Evolutionary conservation across 92 coral and sea anemone genomes (phyloP).

Genomic region (Zoanthus sansibaricus): DNA sequence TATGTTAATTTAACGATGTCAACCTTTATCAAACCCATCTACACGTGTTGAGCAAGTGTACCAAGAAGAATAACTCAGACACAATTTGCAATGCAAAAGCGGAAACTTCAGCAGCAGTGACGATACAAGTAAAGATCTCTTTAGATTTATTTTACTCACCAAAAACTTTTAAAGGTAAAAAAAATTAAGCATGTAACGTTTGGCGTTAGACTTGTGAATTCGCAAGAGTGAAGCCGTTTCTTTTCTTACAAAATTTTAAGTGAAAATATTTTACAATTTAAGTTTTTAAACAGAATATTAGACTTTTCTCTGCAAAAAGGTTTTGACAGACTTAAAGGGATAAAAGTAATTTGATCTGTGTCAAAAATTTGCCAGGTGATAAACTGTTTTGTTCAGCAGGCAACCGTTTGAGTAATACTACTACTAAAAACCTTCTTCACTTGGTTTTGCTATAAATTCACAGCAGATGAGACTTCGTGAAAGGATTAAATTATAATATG

Average conservation of each 20-base stretch:
- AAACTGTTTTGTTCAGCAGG: neutral
- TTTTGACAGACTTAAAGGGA: conserved; percentile 15
- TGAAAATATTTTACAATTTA: conserved; percentile 15
- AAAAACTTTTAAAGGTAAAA: neutral
- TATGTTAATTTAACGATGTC: conserved; percentile 42
- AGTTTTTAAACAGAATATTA: neutral
- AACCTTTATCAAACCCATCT: conserved; percentile 38
- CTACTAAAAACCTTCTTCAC: neutral
- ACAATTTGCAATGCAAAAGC: conserved; percentile 41
- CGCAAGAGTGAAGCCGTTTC: neutral
- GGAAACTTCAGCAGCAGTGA: neutral
- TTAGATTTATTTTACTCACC: neutral
- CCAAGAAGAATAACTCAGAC: conserved; percentile 21
- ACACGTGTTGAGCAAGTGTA: conserved; percentile 39
- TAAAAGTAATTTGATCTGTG: neutral
- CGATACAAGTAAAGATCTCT: neutral
- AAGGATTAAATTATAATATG: neutral
- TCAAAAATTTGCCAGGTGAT: conserved; percentile 7
- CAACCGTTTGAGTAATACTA: neutral
- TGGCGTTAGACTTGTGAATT: neutral
- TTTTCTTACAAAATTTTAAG: neutral
- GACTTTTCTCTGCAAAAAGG: conserved; percentile 19
- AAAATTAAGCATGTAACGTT: neutral
- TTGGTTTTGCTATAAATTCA: neutral
- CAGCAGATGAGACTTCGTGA: neutral